Evolutionary conservation across 2,888 invertebrate genomes (phyloP).

Genomic region (Ethmia dodecea): DNA sequence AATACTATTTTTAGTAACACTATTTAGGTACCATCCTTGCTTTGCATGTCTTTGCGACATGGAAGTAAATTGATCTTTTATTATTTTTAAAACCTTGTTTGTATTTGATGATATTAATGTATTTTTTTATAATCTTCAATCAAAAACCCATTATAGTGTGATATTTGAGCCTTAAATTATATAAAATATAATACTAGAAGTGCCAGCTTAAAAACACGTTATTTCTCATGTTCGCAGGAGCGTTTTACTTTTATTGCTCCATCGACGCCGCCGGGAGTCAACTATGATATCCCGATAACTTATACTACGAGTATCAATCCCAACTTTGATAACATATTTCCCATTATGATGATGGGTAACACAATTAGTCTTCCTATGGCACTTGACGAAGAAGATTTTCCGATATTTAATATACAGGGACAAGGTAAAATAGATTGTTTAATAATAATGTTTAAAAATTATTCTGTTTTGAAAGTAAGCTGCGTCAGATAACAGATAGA

Average conservation of each 20-base stretch:
- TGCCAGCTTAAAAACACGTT: not conserved
- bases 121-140: too few relatives aligned
- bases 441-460: not conserved
- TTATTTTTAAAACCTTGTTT: too few relatives aligned
- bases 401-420: constrained; percentile 61
- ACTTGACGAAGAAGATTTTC: constrained; percentile 50
- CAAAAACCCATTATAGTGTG: too few relatives aligned
- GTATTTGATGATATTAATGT: too few relatives aligned
- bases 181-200: too few relatives aligned
- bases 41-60: too few relatives aligned
- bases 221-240: constrained; percentile 30
- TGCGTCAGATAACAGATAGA: too few relatives aligned
- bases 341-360: constrained; percentile 26
- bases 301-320: constrained; percentile 54
- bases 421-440: constrained; percentile 41
- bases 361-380: constrained; percentile 28
- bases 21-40: too few relatives aligned
- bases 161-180: too few relatives aligned
- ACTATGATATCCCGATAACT: constrained; percentile 62
- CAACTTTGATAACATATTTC: constrained; percentile 47
- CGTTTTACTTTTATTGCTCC: constrained; percentile 34
- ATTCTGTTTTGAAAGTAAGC: too few relatives aligned
- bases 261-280: constrained; percentile 9
- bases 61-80: too few relatives aligned
- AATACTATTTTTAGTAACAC: too few relatives aligned